phyloP scores from a whole-genome alignment of 2,888 invertebrate genomes.

The Kryphioiulus occultus region DNA sequence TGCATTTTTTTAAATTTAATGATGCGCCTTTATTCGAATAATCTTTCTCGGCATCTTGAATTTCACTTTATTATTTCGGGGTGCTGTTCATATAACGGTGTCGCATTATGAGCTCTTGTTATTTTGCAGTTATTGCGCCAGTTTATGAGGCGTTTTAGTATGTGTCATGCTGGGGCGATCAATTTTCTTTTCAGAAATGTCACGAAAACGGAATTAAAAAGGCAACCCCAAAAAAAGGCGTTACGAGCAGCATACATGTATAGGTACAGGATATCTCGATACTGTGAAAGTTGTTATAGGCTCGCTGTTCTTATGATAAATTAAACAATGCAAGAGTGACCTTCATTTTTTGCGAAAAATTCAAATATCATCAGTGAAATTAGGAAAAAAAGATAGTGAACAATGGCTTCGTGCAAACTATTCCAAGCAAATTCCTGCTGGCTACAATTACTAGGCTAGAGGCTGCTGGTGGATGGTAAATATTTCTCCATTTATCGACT shows the following conservation, averaged over 20 bases:
- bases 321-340: not conserved
- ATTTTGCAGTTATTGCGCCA: not conserved
- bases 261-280: not conserved
- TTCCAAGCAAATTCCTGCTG: not conserved
- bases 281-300: not conserved
- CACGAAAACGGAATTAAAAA: conserved; percentile 9
- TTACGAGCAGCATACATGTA: not conserved
- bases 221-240: not conserved
- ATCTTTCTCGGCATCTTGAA: conserved; percentile 28
- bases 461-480: not conserved
- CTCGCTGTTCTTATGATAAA: not conserved
- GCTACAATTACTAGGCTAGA: not conserved
- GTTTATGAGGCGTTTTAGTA: conserved; percentile 39
- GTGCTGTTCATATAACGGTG: not conserved
- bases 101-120: not conserved
- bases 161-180: conserved; percentile 36
- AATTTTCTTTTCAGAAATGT: conserved; percentile 39
- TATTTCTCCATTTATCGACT: not conserved
- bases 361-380: not conserved
- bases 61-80: conserved; percentile 14
- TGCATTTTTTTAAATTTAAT: conserved; percentile 19
- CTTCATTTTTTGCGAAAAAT: not conserved
- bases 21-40: conserved; percentile 18
- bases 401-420: not conserved
- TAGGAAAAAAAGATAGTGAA: not conserved